Evolutionary conservation across 2,113 vertebrate genomes (phyloP).

Genomic region (Leptosomus discolor): DNA sequence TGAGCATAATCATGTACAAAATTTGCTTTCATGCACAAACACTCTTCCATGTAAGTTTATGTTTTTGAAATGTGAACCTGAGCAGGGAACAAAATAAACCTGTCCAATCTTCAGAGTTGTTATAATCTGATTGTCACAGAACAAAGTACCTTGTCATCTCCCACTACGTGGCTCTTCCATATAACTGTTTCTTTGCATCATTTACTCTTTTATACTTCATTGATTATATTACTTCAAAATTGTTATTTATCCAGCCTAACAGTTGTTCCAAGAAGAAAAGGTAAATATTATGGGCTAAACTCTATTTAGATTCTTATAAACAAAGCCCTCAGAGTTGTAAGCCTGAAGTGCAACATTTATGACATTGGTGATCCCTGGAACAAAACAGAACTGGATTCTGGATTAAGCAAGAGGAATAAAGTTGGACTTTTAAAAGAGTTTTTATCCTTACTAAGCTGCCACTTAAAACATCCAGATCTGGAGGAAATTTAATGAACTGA

Average conservation of each 20-base stretch:
- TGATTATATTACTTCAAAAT: conserved; percentile 2
- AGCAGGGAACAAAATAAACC: background rate
- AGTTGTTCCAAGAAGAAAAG: background rate
- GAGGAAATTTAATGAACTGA: background rate
- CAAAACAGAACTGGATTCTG: background rate
- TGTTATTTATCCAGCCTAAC: background rate
- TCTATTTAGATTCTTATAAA: background rate
- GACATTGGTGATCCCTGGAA: background rate
- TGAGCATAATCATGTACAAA: conserved; percentile 25
- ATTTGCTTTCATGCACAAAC: conserved; percentile 28
- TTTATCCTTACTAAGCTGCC: background rate
- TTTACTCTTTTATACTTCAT: conserved; percentile 5
- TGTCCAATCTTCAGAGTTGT: background rate
- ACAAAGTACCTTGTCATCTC: conserved; percentile 21
- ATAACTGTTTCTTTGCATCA: background rate
- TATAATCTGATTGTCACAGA: conserved; percentile 33
- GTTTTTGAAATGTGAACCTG: conserved; percentile 34
- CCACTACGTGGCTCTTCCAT: background rate
- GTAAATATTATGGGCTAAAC: background rate
- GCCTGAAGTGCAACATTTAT: background rate
- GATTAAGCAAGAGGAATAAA: background rate
- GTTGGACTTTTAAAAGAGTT: background rate
- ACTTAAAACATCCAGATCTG: background rate
- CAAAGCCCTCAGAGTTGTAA: background rate
- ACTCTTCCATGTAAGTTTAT: conserved; percentile 24